phyloP scores from a whole-genome alignment of 2,113 vertebrate species.

The Entomyzon cyanotis region DNA sequence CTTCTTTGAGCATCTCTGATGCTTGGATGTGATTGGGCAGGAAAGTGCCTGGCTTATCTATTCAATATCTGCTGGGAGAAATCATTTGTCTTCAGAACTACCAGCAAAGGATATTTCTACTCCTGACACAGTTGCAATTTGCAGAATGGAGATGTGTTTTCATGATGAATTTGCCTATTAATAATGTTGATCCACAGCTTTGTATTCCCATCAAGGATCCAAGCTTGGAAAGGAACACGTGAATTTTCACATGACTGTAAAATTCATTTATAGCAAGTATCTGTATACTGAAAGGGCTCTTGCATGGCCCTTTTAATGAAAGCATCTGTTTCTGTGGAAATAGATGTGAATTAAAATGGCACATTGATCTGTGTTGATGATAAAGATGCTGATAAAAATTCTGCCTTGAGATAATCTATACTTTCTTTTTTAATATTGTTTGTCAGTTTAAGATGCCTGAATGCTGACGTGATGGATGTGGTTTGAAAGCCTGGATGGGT shows the following conservation, averaged over 20 bases:
- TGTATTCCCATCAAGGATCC: not conserved
- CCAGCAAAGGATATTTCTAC: not conserved
- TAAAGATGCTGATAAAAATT: conserved; percentile 45
- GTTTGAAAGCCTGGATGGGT: conserved; percentile 22
- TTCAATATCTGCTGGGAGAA: not conserved
- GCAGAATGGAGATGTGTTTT: not conserved
- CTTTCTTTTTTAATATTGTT: conserved; percentile 46
- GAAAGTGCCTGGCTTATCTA: not conserved
- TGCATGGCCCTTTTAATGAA: not conserved
- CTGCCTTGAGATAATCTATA: conserved; percentile 28
- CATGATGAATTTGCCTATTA: not conserved
- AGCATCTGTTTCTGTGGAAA: not conserved
- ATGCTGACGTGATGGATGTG: not conserved
- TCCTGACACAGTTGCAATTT: not conserved
- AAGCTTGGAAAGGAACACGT: not conserved
- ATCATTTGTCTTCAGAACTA: not conserved
- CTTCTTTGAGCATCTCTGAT: not conserved
- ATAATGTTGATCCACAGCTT: not conserved
- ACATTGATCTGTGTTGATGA: conserved; percentile 24
- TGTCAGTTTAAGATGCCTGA: conserved; percentile 41
- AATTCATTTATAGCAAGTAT: not conserved
- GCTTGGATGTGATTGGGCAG: not conserved
- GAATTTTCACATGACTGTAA: not conserved
- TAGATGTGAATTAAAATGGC: conserved; percentile 29
- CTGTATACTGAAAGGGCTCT: not conserved